These are phyloP conservation scores for Heliconius hortense DNA, from an alignment of 2,888 invertebrate species.

Conservation along the genomic window DNA sequence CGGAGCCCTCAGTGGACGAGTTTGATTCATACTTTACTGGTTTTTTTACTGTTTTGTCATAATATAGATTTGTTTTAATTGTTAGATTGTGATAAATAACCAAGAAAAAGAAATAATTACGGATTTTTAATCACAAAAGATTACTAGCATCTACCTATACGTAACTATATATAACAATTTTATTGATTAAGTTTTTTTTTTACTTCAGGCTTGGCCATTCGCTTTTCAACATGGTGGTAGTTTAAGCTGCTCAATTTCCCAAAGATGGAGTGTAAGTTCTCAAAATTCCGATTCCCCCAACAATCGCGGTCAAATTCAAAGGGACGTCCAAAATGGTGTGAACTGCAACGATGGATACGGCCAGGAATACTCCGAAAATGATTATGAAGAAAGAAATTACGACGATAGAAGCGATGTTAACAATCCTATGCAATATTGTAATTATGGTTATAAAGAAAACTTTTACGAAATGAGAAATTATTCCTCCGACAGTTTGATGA, in stretches of 20 bases:
- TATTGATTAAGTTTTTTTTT: background rate
- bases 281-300: constrained; percentile 50
- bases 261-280: constrained; percentile 68
- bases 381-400: constrained; percentile 68
- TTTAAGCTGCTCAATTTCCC: constrained; percentile 72
- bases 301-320: constrained; percentile 43
- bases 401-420: constrained; percentile 62
- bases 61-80: too few species aligned
- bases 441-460: constrained; percentile 71
- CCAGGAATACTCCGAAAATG: constrained; percentile 68
- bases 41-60: too few species aligned
- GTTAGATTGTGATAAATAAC: too few species aligned
- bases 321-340: constrained; percentile 41
- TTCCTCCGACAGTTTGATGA: constrained; percentile 62
- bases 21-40: too few species aligned
- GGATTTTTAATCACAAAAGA: too few species aligned
- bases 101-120: too few species aligned
- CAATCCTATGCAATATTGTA: constrained; percentile 63
- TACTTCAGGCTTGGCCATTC: constrained; percentile 90
- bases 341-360: constrained; percentile 49
- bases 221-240: constrained; percentile 86
- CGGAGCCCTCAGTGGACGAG: too few species aligned
- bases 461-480: constrained; percentile 72
- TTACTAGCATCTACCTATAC: too few species aligned
- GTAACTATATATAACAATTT: background rate